These are phyloP conservation scores for Leptura quadrifasciata DNA, from an alignment of 2,888 invertebrate genomes.

Conservation along the genomic window DNA sequence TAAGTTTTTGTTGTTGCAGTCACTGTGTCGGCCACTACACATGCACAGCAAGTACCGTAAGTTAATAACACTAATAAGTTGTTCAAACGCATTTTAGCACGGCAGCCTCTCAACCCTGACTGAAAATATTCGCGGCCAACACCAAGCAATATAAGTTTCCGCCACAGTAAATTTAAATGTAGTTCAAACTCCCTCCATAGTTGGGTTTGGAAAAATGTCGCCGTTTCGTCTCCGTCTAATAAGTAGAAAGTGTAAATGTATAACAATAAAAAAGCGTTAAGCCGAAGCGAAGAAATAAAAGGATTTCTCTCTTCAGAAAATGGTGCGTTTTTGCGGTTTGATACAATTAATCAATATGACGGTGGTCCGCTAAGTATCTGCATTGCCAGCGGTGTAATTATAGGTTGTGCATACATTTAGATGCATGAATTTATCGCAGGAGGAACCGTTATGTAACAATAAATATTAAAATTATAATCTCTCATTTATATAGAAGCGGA, in stretches of 20 bases:
- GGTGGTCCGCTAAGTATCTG: background rate
- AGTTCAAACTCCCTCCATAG: slow-evolving; percentile 64
- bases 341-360: slow-evolving; percentile 8
- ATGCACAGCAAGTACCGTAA: slow-evolving; percentile 24
- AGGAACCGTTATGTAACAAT: slow-evolving; percentile 21
- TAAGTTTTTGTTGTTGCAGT: slow-evolving; percentile 73
- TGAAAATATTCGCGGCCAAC: slow-evolving; percentile 58
- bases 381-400: slow-evolving; percentile 11
- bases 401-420: background rate
- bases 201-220: slow-evolving; percentile 57
- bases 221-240: slow-evolving; percentile 56
- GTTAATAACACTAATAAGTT: slow-evolving; percentile 45
- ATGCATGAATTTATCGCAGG: background rate
- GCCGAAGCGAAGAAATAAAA: background rate
- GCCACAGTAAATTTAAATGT: slow-evolving; percentile 68
- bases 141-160: slow-evolving; percentile 65
- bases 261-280: slow-evolving; percentile 22
- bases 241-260: slow-evolving; percentile 41
- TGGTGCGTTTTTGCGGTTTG: slow-evolving; percentile 50
- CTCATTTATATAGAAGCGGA: background rate
- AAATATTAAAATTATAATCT: slow-evolving; percentile 1
- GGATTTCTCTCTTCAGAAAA: slow-evolving; percentile 46
- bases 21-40: slow-evolving; percentile 44
- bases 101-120: slow-evolving; percentile 61
- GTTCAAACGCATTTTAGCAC: slow-evolving; percentile 59